phyloP scores from a whole-genome alignment of 1,140 invertebrate species.

The Formica selysi region DNA sequence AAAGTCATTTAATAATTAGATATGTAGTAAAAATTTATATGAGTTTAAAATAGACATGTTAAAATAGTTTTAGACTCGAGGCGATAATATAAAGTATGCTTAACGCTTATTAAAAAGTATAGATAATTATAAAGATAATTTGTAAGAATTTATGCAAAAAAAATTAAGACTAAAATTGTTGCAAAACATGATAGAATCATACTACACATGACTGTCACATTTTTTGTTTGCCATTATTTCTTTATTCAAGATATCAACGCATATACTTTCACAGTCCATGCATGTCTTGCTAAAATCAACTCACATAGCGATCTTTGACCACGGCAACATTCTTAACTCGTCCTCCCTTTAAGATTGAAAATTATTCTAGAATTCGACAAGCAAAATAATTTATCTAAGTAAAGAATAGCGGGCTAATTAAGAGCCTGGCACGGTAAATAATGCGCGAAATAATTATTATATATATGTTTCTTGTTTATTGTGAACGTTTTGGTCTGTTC shows the following conservation, averaged over 20 bases:
- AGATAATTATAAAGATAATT: conserved; percentile 30
- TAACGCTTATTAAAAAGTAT: conserved; percentile 18
- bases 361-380: conserved; percentile 25
- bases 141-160: background rate
- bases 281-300: conserved; percentile 76
- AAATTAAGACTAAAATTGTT: conserved; percentile 3
- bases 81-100: background rate
- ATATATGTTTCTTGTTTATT: too few relatives aligned
- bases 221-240: conserved; percentile 68
- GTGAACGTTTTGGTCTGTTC: too few relatives aligned
- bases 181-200: background rate
- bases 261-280: conserved; percentile 68
- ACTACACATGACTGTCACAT: conserved; percentile 47
- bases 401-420: too few relatives aligned
- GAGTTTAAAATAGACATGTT: conserved; percentile 3
- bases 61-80: conserved; percentile 60
- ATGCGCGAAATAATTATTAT: too few relatives aligned
- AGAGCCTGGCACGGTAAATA: too few relatives aligned
- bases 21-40: background rate
- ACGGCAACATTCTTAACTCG: conserved; percentile 60
- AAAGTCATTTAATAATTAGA: conserved; percentile 19
- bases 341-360: conserved; percentile 44
- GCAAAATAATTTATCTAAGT: background rate
- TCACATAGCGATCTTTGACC: conserved; percentile 75
- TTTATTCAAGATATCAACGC: conserved; percentile 50